These are phyloP conservation scores for Drosophila elegans DNA, from an alignment of 1,140 invertebrate genomes.

Conservation along the genomic window DNA sequence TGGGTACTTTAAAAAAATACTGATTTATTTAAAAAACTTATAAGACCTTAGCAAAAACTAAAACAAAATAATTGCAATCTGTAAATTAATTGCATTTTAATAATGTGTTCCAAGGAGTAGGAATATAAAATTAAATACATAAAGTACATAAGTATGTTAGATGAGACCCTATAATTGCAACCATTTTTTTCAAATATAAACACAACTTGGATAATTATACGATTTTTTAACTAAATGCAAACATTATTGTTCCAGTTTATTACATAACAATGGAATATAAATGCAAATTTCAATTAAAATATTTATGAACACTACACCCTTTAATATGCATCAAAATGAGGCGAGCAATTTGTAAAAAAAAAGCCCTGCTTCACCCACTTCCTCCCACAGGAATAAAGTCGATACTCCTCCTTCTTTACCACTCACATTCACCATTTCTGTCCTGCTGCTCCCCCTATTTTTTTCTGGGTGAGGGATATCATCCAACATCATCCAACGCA, in stretches of 20 bases:
- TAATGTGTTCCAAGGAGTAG: too few relatives aligned
- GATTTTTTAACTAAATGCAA: too few relatives aligned
- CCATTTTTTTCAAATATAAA: too few relatives aligned
- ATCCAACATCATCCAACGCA: conserved; percentile 20
- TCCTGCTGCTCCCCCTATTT: conserved; percentile 2
- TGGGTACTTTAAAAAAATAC: background rate
- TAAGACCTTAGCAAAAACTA: background rate
- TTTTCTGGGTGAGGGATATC: conserved; percentile 2
- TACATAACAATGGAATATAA: too few relatives aligned
- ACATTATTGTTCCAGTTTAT: background rate
- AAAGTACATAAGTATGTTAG: too few relatives aligned
- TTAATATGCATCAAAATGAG: conserved; percentile 5
- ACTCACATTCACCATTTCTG: background rate
- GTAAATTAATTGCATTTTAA: background rate
- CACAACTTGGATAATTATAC: too few relatives aligned
- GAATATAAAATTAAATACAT: too few relatives aligned
- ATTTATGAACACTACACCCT: conserved; percentile 4
- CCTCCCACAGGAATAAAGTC: conserved; percentile 16
- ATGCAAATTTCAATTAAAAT: background rate
- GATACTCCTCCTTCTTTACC: background rate
- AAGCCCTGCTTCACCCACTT: conserved; percentile 11
- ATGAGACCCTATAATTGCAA: too few relatives aligned
- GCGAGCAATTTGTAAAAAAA: conserved; percentile 2
- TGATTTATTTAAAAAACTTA: background rate
- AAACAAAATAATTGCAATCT: background rate